phyloP scores from a whole-genome alignment of 2,113 vertebrate genomes.

The Ptychochromis oligacanthus region DNA sequence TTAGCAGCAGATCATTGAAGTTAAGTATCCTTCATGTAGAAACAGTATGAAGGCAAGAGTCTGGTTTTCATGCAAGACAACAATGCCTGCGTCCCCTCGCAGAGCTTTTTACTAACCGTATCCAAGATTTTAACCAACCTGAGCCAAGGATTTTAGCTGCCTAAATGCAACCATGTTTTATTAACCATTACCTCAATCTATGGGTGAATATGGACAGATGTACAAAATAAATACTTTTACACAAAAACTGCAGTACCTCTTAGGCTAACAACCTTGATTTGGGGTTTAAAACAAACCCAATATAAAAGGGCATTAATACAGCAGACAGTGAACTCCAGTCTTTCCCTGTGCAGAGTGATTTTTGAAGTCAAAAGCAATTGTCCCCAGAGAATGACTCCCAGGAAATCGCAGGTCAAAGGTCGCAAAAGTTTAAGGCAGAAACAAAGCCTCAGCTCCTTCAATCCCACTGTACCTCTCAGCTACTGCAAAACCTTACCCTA shows the following conservation, averaged over 20 bases:
- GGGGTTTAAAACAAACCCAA: not conserved
- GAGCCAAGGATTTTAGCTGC: not conserved
- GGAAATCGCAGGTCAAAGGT: conserved; percentile 9
- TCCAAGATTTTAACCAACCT: too few species aligned
- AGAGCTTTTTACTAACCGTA: too few species aligned
- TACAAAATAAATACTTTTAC: not conserved
- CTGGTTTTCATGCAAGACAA: not conserved
- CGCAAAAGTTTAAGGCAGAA: not conserved
- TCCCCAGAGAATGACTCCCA: not conserved
- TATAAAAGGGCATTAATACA: not conserved
- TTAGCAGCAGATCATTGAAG: not conserved
- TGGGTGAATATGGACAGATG: not conserved
- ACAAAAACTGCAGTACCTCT: not conserved
- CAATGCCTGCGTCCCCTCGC: not conserved
- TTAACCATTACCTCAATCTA: not conserved
- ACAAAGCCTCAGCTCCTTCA: not conserved
- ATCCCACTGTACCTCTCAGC: not conserved
- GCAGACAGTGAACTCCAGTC: not conserved
- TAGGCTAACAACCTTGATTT: not conserved
- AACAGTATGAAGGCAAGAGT: not conserved
- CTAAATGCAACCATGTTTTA: not conserved
- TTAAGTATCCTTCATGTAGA: too few species aligned
- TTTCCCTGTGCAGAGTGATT: not conserved
- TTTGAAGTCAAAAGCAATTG: not conserved
- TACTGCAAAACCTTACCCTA: not conserved